Evolutionary conservation across 2,797 vertebrate species (phyloP).

Genomic region (Staurois parvus): DNA sequence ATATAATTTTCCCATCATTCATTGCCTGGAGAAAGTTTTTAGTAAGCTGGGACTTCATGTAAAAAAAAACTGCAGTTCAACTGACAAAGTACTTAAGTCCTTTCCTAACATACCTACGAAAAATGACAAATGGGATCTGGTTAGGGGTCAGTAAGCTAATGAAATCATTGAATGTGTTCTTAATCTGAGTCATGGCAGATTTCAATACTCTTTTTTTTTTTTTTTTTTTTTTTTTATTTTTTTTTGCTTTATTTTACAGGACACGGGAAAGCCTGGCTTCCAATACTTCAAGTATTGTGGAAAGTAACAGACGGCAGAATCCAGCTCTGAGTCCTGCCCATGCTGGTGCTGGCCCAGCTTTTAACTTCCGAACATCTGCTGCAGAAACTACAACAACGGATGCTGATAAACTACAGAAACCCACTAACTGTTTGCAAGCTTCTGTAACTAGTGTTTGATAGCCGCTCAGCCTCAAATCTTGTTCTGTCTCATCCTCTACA

Average conservation of each 20-base stretch:
- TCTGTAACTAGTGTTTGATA: constrained; percentile 99
- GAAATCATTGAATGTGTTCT: too few species aligned
- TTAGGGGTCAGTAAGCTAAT: too few species aligned
- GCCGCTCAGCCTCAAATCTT: constrained; percentile 74
- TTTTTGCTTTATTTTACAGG: constrained; percentile 75
- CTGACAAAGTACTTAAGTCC: too few species aligned
- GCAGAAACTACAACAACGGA: constrained; percentile 88
- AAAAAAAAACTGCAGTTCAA: too few species aligned
- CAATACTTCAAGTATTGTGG: constrained; percentile 99
- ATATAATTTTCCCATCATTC: too few species aligned
- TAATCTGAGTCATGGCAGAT: too few species aligned
- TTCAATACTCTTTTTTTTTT: not conserved
- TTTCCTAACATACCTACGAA: too few species aligned
- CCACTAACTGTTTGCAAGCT: constrained; percentile 96
- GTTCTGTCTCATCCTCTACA: constrained; percentile 72
- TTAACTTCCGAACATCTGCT: constrained; percentile 90
- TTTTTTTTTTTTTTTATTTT: too few species aligned
- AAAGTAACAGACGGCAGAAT: constrained; percentile 98
- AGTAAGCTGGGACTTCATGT: too few species aligned
- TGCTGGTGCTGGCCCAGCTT: constrained; percentile 88
- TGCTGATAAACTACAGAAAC: constrained; percentile 98
- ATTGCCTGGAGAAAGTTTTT: too few species aligned
- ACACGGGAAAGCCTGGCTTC: constrained; percentile 99
- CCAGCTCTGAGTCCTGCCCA: constrained; percentile 94
- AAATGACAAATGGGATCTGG: too few species aligned